Conservation (phyloP, 2,888 invertebrate species). For the Spatulosminthurus flaviceps region DNA sequence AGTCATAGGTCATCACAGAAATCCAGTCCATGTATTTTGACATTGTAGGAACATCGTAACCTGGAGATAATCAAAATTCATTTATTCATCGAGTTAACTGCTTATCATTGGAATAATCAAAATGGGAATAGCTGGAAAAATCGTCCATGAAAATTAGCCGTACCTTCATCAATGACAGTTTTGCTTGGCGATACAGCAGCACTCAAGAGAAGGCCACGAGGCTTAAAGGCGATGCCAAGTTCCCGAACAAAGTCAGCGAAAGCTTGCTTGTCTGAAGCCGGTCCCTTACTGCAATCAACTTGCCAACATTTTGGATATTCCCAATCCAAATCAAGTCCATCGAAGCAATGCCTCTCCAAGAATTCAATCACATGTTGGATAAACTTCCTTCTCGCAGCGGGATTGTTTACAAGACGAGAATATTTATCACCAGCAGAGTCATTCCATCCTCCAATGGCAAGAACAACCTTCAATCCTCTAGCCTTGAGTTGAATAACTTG, state of each 20-base stretch:
- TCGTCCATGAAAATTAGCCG: background rate
- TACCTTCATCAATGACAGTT: slow-evolving; percentile 79
- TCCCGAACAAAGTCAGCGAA: slow-evolving; percentile 81
- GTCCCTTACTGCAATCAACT: slow-evolving; percentile 84
- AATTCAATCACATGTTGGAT: slow-evolving; percentile 80
- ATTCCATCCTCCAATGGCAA: slow-evolving; percentile 95
- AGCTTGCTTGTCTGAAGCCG: slow-evolving; percentile 80
- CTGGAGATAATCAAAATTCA: slow-evolving; percentile 58
- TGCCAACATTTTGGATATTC: slow-evolving; percentile 70
- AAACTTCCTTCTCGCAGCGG: slow-evolving; percentile 77
- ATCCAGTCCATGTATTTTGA: slow-evolving; percentile 86
- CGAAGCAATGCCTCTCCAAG: slow-evolving; percentile 81
- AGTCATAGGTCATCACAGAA: slow-evolving; percentile 90
- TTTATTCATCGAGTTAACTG: too few species aligned
- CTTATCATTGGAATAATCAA: too few species aligned
- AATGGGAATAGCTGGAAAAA: background rate
- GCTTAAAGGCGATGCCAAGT: slow-evolving; percentile 76
- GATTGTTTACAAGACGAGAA: slow-evolving; percentile 80
- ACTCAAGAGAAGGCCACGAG: slow-evolving; percentile 78
- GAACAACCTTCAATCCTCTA: slow-evolving; percentile 79
- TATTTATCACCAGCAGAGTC: slow-evolving; percentile 90
- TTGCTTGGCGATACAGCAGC: slow-evolving; percentile 87
- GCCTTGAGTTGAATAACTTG: slow-evolving; percentile 79
- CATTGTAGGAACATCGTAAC: slow-evolving; percentile 82
- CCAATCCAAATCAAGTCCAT: slow-evolving; percentile 93